These are phyloP conservation scores for Dolichopus griseipennis DNA, from an alignment of 2,888 invertebrate species.

Conservation along the genomic window DNA sequence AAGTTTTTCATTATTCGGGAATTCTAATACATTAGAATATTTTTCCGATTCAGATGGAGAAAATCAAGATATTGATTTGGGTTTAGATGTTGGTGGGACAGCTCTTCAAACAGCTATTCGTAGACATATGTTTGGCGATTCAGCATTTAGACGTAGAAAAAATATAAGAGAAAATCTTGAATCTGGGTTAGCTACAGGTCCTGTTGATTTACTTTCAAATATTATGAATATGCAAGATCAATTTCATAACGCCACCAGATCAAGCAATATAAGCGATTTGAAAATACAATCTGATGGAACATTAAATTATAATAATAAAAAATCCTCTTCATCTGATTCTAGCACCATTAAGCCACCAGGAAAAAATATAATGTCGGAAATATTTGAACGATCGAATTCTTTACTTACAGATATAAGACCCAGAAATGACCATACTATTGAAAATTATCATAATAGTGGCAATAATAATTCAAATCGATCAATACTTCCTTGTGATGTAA, in stretches of 20 bases:
- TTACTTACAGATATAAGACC: slow-evolving; percentile 2
- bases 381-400: not conserved
- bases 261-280: slow-evolving; percentile 49
- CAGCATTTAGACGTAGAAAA: slow-evolving; percentile 16
- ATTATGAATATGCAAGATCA: slow-evolving; percentile 63
- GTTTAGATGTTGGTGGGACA: slow-evolving; percentile 44
- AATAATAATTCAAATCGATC: not conserved
- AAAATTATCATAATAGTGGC: not conserved
- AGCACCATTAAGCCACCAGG: slow-evolving; percentile 7
- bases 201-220: slow-evolving; percentile 55
- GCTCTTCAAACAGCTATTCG: slow-evolving; percentile 39
- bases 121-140: slow-evolving; percentile 17
- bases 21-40: slow-evolving; percentile 59
- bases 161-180: slow-evolving; percentile 13
- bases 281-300: slow-evolving; percentile 46
- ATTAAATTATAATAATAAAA: not conserved
- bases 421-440: slow-evolving; percentile 13
- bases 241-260: slow-evolving; percentile 55
- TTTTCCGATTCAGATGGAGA: slow-evolving; percentile 48
- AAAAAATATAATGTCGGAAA: not conserved
- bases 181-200: slow-evolving; percentile 29
- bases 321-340: slow-evolving; percentile 18
- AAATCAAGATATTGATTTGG: slow-evolving; percentile 26
- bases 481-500: slow-evolving; percentile 26
- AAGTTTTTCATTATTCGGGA: slow-evolving; percentile 57